phyloP scores from a whole-genome alignment of 2,888 invertebrate genomes.

The Scaptodrosophila latifasciaeformis region DNA sequence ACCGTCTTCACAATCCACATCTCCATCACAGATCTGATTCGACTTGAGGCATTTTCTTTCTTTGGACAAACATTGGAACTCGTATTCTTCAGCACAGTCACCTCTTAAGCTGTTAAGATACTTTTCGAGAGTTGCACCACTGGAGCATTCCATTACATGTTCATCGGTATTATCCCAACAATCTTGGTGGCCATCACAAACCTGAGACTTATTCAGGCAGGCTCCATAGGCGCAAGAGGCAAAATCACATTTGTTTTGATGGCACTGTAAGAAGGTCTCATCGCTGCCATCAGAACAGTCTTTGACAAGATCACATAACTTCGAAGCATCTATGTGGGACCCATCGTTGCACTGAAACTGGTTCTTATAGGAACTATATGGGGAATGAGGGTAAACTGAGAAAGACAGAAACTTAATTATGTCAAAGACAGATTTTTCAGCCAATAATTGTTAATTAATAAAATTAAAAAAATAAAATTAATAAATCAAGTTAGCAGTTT shows the following conservation, averaged over 20 bases:
- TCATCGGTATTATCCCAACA: slow-evolving; percentile 35
- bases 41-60: slow-evolving; percentile 10
- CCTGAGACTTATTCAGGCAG: not conserved
- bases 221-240: slow-evolving; percentile 25
- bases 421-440: too few relatives aligned
- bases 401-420: too few relatives aligned
- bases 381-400: too few relatives aligned
- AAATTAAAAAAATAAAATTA: too few relatives aligned
- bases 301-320: slow-evolving; percentile 10
- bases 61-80: slow-evolving; percentile 41
- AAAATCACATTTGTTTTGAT: not conserved
- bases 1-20: slow-evolving; percentile 43
- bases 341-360: not conserved
- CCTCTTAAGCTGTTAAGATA: not conserved
- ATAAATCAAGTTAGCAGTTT: too few relatives aligned
- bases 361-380: not conserved
- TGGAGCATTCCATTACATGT: not conserved
- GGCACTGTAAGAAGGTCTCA: slow-evolving; percentile 24
- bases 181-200: slow-evolving; percentile 12
- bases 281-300: slow-evolving; percentile 30
- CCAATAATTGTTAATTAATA: too few relatives aligned
- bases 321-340: slow-evolving; percentile 5
- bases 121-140: not conserved
- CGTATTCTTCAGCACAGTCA: not conserved
- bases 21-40: slow-evolving; percentile 53